These are phyloP conservation scores for Naja naja DNA, from an alignment of 2,113 vertebrate species.

Conservation along the genomic window DNA sequence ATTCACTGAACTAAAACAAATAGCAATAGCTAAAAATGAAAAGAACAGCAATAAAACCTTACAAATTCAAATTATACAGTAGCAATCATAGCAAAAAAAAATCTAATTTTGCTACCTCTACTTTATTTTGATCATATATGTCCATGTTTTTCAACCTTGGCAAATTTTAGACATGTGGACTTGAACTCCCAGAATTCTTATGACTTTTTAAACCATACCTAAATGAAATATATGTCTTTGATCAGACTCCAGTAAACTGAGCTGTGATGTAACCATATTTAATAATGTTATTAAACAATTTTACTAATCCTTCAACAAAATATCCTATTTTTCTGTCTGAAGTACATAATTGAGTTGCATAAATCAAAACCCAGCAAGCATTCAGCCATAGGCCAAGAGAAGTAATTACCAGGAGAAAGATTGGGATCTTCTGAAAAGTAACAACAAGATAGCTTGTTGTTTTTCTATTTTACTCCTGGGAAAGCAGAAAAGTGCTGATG, in stretches of 20 bases:
- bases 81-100: neutral
- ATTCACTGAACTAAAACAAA: neutral
- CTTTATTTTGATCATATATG: neutral
- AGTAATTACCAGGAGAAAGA: neutral
- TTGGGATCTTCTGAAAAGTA: neutral
- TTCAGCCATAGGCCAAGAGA: neutral
- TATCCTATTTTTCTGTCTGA: neutral
- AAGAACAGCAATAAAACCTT: neutral
- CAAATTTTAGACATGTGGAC: neutral
- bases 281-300: neutral
- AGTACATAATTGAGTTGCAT: neutral
- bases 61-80: neutral
- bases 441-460: neutral
- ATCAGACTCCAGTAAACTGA: neutral
- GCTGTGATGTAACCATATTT: neutral
- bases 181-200: neutral
- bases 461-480: neutral
- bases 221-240: neutral
- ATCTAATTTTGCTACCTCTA: neutral
- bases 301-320: neutral
- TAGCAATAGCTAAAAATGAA: neutral
- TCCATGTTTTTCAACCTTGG: neutral
- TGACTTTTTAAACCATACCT: neutral
- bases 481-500: neutral
- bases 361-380: neutral